Percentiles rank a stretch among this genome's conserved stretches.
Evolutionary conservation across 2,888 invertebrate species (phyloP).

Genomic region (Allolobophora icterica): DNA sequence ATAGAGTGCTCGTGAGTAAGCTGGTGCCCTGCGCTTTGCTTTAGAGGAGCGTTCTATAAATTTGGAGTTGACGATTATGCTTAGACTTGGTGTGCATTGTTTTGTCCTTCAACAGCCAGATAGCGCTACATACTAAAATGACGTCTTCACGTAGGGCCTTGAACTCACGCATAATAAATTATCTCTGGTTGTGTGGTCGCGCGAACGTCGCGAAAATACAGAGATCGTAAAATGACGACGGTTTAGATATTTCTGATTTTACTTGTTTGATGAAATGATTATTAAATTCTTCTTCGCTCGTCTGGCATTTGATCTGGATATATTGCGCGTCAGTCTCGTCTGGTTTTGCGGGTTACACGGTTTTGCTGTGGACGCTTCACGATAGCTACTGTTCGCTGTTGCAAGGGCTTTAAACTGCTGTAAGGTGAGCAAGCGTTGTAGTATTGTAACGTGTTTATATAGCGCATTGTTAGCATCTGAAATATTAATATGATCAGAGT

Average conservation of each 20-base stretch:
- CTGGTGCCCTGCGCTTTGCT: too few species aligned
- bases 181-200: background rate
- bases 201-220: background rate
- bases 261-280: background rate
- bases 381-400: background rate
- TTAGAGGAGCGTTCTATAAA: too few species aligned
- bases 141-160: background rate
- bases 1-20: too few species aligned
- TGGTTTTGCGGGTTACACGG: background rate
- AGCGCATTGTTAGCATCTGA: background rate
- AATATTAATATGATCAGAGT: background rate
- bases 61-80: background rate
- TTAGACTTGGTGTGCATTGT: too few species aligned
- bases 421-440: background rate
- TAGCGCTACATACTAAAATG: background rate
- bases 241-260: background rate
- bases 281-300: background rate
- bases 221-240: background rate
- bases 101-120: background rate
- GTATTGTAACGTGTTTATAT: background rate
- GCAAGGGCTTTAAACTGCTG: background rate
- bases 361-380: background rate
- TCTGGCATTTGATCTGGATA: slow-evolving; percentile 10
- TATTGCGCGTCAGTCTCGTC: background rate
- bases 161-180: background rate